Evolutionary conservation across 1,140 invertebrate genomes (phyloP).

Genomic region (Anoplolepis gracilipes): DNA sequence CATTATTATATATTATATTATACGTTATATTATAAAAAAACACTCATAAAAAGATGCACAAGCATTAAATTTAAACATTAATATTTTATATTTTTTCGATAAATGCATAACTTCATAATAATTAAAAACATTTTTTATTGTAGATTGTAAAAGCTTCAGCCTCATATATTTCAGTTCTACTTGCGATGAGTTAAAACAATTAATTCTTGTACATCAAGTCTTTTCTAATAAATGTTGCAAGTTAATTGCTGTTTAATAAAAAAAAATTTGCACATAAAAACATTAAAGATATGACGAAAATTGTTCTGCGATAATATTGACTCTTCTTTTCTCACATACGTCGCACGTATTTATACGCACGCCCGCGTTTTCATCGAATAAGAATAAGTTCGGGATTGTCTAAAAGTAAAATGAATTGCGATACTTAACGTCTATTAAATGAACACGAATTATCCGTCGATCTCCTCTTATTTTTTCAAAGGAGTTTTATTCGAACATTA

Average conservation of each 20-base stretch:
- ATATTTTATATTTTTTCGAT: background rate
- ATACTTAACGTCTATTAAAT: no score
- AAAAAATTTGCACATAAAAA: slow-evolving; percentile 20
- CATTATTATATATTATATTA: no score
- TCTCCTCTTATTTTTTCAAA: no score
- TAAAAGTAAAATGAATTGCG: no score
- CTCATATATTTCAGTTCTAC: slow-evolving; percentile 31
- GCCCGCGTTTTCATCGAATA: background rate
- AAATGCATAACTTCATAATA: background rate
- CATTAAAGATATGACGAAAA: background rate
- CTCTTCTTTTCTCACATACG: background rate
- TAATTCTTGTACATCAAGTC: background rate
- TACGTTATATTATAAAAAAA: no score
- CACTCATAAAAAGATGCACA: background rate
- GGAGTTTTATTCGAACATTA: no score
- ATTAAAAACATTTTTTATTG: background rate
- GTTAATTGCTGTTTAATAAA: background rate
- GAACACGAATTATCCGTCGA: background rate
- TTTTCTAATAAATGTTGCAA: background rate
- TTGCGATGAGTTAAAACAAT: slow-evolving; percentile 19
- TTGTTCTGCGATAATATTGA: background rate
- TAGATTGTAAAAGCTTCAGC: slow-evolving; percentile 33
- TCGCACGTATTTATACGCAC: background rate
- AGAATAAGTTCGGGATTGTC: no score
- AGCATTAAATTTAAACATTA: background rate